A percentile compares a stretch with the other conserved stretches of the same genome.
Evolutionary conservation across 2,888 invertebrate genomes (phyloP).

Genomic region (Ochropleura plecta): DNA sequence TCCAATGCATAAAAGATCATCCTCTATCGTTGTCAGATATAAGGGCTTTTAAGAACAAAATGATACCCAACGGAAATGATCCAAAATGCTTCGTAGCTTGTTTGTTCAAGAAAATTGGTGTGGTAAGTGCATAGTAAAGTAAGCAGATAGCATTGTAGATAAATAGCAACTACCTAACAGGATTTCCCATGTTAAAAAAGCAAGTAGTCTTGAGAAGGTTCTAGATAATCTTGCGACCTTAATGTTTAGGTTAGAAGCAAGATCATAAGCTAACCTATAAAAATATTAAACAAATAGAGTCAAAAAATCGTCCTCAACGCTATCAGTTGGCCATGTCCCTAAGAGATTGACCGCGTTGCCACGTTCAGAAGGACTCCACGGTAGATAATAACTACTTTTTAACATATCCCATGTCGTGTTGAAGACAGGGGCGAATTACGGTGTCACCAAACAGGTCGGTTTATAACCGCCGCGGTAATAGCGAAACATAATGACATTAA

Average conservation of each 20-base stretch:
- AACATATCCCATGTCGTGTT: not conserved
- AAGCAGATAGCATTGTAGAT: not conserved
- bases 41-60: constrained; percentile 72
- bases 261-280: no score
- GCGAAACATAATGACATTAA: not conserved
- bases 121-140: constrained; percentile 70
- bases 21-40: constrained; percentile 76
- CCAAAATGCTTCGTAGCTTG: constrained; percentile 79
- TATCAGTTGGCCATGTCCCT: no score
- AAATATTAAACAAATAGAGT: no score
- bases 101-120: constrained; percentile 76
- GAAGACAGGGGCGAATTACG: not conserved
- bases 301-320: no score
- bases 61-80: constrained; percentile 74
- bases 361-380: no score
- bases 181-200: not conserved
- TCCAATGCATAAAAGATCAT: constrained; percentile 75
- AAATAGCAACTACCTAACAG: not conserved
- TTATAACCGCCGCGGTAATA: not conserved
- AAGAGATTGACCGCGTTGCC: no score
- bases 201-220: not conserved
- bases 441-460: not conserved
- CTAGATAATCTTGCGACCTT: not conserved
- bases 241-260: not conserved
- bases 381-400: not conserved